phyloP scores from a whole-genome alignment of 2,797 vertebrate genomes.

The Gymnodraco acuticeps region DNA sequence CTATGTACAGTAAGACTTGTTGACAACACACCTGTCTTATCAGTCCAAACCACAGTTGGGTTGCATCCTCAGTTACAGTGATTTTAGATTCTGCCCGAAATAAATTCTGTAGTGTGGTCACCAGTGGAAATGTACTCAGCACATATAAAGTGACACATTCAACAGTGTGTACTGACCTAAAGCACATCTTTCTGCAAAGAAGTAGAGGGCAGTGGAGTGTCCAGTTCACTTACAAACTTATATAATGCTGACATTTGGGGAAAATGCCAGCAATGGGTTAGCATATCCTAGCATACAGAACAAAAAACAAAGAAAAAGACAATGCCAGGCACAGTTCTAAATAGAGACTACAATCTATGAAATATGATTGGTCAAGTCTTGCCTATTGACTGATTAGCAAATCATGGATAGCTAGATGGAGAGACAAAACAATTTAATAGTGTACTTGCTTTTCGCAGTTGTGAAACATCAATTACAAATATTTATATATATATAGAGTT shows the following conservation, averaged over 20 bases:
- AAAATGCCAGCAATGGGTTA: not conserved
- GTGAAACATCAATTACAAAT: no score
- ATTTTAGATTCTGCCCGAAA: constrained; percentile 28
- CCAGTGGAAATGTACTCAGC: constrained; percentile 11
- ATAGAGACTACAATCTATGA: no score
- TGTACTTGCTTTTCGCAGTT: no score
- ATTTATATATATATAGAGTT: no score
- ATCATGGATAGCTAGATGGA: no score
- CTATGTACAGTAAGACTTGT: constrained; percentile 1
- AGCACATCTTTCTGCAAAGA: not conserved
- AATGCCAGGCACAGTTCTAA: no score
- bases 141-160: constrained; percentile 3
- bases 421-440: no score
- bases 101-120: constrained; percentile 20
- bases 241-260: not conserved
- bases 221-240: constrained; percentile 4
- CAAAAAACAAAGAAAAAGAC: not conserved
- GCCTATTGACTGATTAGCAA: no score
- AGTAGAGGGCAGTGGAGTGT: not conserved
- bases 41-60: constrained; percentile 8
- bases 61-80: constrained; percentile 8
- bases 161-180: constrained; percentile 18
- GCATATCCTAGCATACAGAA: not conserved
- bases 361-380: no score
- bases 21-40: constrained; percentile 37